These are phyloP conservation scores for Montipora capricornis DNA, from an alignment of 64 coral and sea anemone species.

Conservation along the genomic window DNA sequence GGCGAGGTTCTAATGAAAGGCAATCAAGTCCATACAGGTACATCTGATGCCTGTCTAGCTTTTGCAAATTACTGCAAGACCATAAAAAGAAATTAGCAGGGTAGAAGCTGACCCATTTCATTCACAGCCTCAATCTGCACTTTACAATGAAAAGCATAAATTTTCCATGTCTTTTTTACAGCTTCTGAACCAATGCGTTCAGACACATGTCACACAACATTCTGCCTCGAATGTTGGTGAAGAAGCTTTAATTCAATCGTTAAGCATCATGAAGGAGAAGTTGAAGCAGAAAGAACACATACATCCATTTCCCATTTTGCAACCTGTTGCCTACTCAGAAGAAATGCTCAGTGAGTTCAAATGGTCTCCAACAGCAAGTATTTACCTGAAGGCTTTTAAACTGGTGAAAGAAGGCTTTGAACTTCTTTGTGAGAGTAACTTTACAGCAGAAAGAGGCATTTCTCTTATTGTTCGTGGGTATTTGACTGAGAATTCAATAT, in stretches of 20 bases:
- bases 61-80: no score
- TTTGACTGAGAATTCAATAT: constrained; percentile 67
- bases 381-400: constrained; percentile 78
- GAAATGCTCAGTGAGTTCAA: constrained; percentile 61
- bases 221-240: not conserved
- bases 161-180: not conserved
- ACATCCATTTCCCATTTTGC: constrained; percentile 60
- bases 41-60: no score
- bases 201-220: not conserved
- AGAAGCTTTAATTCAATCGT: not conserved
- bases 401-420: constrained; percentile 68
- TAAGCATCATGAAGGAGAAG: not conserved
- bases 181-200: constrained; percentile 1
- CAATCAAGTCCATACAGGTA: no score
- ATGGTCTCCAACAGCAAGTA: constrained; percentile 79
- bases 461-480: constrained; percentile 59
- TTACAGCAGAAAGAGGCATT: constrained; percentile 69
- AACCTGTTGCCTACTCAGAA: constrained; percentile 69
- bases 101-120: no score
- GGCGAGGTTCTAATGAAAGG: no score
- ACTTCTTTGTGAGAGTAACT: constrained; percentile 72
- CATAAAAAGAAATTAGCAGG: no score
- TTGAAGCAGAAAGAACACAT: not conserved
- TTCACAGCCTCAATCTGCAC: no score
- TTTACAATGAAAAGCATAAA: not conserved